phyloP scores from a whole-genome alignment of 2,888 invertebrate genomes.

The Archaeoteleia sp. region DNA sequence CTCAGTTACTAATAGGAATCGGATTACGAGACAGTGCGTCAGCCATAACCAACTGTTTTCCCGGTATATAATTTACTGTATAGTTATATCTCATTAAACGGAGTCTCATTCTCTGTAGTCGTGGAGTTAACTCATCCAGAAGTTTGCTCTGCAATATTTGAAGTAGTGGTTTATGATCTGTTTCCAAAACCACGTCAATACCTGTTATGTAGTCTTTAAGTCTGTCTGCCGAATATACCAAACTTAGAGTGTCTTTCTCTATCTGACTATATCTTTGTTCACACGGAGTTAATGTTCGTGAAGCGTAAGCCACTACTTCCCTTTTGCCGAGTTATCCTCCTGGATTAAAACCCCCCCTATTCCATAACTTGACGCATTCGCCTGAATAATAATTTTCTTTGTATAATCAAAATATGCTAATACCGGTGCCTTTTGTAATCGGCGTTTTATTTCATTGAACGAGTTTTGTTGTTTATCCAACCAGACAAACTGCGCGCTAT shows the following conservation, averaged over 20 bases:
- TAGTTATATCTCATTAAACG: conserved; percentile 61
- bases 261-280: conserved; percentile 69
- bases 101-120: conserved; percentile 67
- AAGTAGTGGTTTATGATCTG: conserved; percentile 69
- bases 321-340: conserved; percentile 48
- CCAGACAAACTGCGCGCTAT: conserved; percentile 54
- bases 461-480: conserved; percentile 50
- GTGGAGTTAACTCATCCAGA: conserved; percentile 64
- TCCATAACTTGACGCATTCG: conserved; percentile 65
- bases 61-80: conserved; percentile 59
- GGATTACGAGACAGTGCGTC: conserved; percentile 60
- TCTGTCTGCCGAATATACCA: conserved; percentile 63
- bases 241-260: conserved; percentile 68
- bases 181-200: conserved; percentile 60
- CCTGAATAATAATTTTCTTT: conserved; percentile 45
- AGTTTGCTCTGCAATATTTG: conserved; percentile 64
- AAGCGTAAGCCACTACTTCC: conserved; percentile 66
- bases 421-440: conserved; percentile 58
- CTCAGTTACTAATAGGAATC: too few relatives aligned
- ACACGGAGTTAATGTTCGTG: too few relatives aligned
- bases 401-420: conserved; percentile 63
- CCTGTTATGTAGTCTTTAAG: conserved; percentile 65
- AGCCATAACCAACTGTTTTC: conserved; percentile 60
- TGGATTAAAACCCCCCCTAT: conserved; percentile 65
- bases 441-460: conserved; percentile 59